phyloP scores from a whole-genome alignment of 2,113 vertebrate species.

The Sminthopsis crassicaudata region DNA sequence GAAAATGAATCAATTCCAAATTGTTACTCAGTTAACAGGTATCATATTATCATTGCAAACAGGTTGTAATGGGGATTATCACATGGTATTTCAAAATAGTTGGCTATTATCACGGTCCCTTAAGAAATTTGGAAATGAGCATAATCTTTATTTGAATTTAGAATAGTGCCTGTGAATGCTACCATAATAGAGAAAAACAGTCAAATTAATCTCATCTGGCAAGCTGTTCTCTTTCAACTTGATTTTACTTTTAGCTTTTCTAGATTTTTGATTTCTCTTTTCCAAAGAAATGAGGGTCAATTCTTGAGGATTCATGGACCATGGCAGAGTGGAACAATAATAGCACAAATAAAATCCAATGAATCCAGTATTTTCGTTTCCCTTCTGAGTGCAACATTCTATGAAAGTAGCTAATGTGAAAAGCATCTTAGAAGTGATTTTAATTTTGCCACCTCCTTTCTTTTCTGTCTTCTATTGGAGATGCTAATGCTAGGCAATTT shows the following conservation, averaged over 20 bases:
- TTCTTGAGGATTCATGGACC: background rate
- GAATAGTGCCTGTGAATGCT: constrained; percentile 9
- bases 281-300: constrained; percentile 47
- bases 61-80: constrained; percentile 48
- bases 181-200: constrained; percentile 38
- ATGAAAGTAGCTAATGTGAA: background rate
- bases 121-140: constrained; percentile 34
- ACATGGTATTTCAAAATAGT: background rate
- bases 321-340: constrained; percentile 7
- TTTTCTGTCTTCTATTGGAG: constrained; percentile 4
- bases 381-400: background rate
- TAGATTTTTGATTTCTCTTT: constrained; percentile 61
- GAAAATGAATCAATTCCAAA: constrained; percentile 47
- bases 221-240: constrained; percentile 42
- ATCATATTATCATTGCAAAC: constrained; percentile 37
- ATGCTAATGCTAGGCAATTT: constrained; percentile 22
- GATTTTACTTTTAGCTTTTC: constrained; percentile 22
- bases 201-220: constrained; percentile 14
- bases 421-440: background rate
- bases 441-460: background rate
- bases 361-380: background rate
- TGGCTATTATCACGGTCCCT: background rate
- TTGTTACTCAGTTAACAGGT: constrained; percentile 46
- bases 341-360: constrained; percentile 12
- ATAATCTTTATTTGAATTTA: background rate